A percentile compares a stretch with the other conserved stretches of the same genome.
Evolutionary conservation across 2,888 invertebrate species (phyloP).

Genomic region (Balanococcus diminutus): DNA sequence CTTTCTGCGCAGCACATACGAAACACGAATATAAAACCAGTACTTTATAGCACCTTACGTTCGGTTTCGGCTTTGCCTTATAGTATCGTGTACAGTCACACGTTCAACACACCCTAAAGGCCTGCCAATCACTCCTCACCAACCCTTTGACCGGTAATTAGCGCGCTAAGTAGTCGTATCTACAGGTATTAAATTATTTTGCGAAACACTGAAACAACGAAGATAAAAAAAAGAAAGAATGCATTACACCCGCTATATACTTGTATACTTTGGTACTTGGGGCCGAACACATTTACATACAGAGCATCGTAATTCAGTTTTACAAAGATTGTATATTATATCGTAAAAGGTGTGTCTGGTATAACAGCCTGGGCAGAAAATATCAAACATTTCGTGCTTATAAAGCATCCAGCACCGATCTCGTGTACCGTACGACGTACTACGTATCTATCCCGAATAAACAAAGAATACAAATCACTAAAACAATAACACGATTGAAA

Average conservation of each 20-base stretch:
- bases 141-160: conserved; percentile 4
- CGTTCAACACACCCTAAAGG: background rate
- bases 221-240: background rate
- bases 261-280: conserved; percentile 21
- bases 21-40: background rate
- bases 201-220: conserved; percentile 41
- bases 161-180: background rate
- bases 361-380: conserved; percentile 23
- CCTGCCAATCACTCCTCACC: background rate
- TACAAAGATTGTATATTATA: conserved; percentile 45
- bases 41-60: background rate
- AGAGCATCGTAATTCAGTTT: conserved; percentile 52
- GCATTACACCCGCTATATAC: conserved; percentile 50
- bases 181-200: too few relatives aligned
- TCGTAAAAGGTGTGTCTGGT: conserved; percentile 49
- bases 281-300: conserved; percentile 52
- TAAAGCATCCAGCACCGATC: background rate
- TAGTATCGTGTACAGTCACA: background rate
- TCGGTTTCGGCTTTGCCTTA: background rate
- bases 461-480: conserved; percentile 37
- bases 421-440: background rate
- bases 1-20: background rate
- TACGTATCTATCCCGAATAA: background rate
- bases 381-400: conserved; percentile 40
- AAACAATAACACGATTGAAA: conserved; percentile 10